These are phyloP conservation scores for Agrochola circellaris DNA, from an alignment of 2,888 invertebrate genomes.

Conservation along the genomic window DNA sequence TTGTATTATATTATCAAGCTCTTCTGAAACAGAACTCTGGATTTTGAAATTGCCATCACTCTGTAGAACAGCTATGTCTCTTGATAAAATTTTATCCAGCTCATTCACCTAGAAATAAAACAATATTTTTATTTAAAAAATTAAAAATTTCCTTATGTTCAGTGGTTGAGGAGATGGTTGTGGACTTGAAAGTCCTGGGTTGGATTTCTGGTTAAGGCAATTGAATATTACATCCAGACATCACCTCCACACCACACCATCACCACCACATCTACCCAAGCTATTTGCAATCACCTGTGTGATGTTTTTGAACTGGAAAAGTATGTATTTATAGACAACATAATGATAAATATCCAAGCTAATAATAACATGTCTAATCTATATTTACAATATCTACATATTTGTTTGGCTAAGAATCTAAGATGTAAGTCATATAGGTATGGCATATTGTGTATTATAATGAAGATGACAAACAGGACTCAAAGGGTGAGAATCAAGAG, in stretches of 20 bases:
- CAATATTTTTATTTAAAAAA: background rate
- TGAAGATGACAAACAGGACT: background rate
- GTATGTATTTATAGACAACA: background rate
- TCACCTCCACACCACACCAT: too few relatives aligned
- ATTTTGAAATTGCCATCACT: conserved; percentile 92
- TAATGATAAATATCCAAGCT: background rate
- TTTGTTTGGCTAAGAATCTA: background rate
- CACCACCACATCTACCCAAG: too few relatives aligned
- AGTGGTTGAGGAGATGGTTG: conserved; percentile 3
- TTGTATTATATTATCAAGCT: conserved; percentile 84
- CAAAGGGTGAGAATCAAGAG: background rate
- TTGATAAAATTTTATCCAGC: conserved; percentile 90
- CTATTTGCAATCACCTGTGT: background rate
- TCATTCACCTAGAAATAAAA: conserved; percentile 89
- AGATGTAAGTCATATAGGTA: background rate
- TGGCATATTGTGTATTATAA: conserved; percentile 2
- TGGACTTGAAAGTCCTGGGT: background rate
- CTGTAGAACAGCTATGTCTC: conserved; percentile 91
- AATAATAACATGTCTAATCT: conserved; percentile 5
- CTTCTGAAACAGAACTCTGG: conserved; percentile 72
- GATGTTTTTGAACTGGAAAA: conserved; percentile 5
- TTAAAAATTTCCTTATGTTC: background rate
- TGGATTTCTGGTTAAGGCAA: background rate
- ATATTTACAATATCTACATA: conserved; percentile 13
- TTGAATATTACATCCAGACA: background rate